Conservation (phyloP, 2,113 vertebrate genomes). For the Toxotes chatareus region DNA sequence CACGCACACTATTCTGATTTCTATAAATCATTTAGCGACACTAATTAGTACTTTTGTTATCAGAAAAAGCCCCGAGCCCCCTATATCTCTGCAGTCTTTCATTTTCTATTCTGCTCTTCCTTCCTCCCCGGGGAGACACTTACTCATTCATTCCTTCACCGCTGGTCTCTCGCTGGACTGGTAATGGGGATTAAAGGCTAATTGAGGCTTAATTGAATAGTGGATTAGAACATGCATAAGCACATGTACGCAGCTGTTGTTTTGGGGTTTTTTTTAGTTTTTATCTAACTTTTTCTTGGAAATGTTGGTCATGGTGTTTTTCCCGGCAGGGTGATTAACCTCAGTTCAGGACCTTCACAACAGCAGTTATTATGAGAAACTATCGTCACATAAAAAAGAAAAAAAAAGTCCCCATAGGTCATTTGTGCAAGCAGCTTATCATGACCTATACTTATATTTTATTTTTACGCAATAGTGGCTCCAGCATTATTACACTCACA, state of each 20-base stretch:
- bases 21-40: conserved; percentile 71
- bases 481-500: too few species aligned
- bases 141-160: conserved; percentile 54
- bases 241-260: background rate
- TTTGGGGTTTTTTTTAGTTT: background rate
- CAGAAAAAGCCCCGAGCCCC: conserved; percentile 59
- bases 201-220: conserved; percentile 77
- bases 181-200: conserved; percentile 75
- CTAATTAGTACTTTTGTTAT: conserved; percentile 77
- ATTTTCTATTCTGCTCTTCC: conserved; percentile 66
- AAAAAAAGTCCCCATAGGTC: too few species aligned
- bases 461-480: too few species aligned
- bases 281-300: background rate
- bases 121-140: conserved; percentile 61
- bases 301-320: background rate
- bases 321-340: background rate
- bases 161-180: conserved; percentile 40
- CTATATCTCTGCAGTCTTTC: conserved; percentile 46
- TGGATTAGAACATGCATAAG: conserved; percentile 58
- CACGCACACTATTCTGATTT: conserved; percentile 44
- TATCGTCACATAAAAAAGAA: too few species aligned
- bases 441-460: too few species aligned
- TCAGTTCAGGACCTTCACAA: background rate
- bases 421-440: too few species aligned
- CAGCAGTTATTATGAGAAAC: background rate